These are phyloP conservation scores for Macrochelys suwanniensis DNA, from an alignment of 2,797 vertebrate species.

Conservation along the genomic window DNA sequence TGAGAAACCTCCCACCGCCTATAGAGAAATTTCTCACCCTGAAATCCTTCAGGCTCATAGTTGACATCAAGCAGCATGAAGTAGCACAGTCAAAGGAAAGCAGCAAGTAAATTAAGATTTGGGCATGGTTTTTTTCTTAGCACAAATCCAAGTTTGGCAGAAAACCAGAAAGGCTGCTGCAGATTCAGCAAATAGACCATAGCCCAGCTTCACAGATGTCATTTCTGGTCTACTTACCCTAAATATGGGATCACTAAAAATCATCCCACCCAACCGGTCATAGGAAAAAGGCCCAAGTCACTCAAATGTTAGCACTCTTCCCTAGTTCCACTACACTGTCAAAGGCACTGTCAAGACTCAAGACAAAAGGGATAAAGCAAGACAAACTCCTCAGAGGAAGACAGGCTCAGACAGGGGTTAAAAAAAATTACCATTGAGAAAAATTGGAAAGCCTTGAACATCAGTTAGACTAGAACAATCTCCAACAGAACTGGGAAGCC, in stretches of 20 bases:
- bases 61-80: neutral
- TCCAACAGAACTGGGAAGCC: neutral
- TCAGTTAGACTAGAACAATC: neutral
- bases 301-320: neutral
- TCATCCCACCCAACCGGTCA: neutral
- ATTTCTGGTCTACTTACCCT: neutral
- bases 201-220: neutral
- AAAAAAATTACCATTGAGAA: neutral
- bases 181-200: neutral
- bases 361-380: neutral
- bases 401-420: neutral
- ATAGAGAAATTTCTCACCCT: neutral
- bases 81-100: neutral
- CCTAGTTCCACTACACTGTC: neutral
- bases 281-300: neutral
- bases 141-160: neutral
- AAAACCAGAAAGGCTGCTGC: neutral
- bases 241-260: neutral
- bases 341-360: neutral
- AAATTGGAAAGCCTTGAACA: neutral
- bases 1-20: neutral
- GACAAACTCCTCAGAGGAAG: no score
- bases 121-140: neutral
- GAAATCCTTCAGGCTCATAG: neutral
- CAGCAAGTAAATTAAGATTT: neutral